A percentile compares a stretch with the other conserved stretches of the same genome.
phyloP scores from a whole-genome alignment of 2,113 vertebrate genomes.

The Oxygymnocypris stewartii region DNA sequence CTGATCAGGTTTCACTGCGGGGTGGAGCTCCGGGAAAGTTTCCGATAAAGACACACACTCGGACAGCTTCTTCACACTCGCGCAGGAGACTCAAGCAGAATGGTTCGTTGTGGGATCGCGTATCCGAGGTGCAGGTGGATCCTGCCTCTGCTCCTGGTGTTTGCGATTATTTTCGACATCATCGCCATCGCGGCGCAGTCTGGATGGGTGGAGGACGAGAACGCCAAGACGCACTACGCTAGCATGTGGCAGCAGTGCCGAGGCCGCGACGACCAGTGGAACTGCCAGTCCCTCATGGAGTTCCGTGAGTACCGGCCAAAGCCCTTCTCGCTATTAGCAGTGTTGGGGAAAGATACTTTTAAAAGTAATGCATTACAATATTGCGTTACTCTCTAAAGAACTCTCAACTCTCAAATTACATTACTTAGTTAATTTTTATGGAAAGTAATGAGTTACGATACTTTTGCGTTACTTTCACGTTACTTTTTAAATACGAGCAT shows the following conservation, averaged over 20 bases:
- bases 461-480: too few species aligned
- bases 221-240: constrained; percentile 78
- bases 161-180: constrained; percentile 92
- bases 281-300: constrained; percentile 79
- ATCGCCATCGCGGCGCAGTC: constrained; percentile 86
- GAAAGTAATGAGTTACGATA: too few species aligned
- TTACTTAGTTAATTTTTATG: too few species aligned
- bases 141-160: constrained; percentile 86
- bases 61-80: background rate
- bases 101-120: constrained; percentile 90
- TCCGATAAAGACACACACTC: background rate
- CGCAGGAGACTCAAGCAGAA: constrained; percentile 53
- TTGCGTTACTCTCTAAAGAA: too few species aligned
- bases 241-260: constrained; percentile 85
- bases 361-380: too few species aligned
- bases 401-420: too few species aligned
- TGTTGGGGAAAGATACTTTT: too few species aligned
- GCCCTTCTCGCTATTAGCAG: too few species aligned
- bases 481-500: too few species aligned
- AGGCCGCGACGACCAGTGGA: constrained; percentile 65
- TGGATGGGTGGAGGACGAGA: constrained; percentile 89
- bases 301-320: constrained; percentile 74
- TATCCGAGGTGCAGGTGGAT: constrained; percentile 92
- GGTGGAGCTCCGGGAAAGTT: constrained; percentile 23
- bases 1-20: constrained; percentile 41